A percentile compares a stretch with the other conserved stretches of the same genome.
phyloP scores from a whole-genome alignment of 2,888 invertebrate genomes.

The Andrena trimmerana region DNA sequence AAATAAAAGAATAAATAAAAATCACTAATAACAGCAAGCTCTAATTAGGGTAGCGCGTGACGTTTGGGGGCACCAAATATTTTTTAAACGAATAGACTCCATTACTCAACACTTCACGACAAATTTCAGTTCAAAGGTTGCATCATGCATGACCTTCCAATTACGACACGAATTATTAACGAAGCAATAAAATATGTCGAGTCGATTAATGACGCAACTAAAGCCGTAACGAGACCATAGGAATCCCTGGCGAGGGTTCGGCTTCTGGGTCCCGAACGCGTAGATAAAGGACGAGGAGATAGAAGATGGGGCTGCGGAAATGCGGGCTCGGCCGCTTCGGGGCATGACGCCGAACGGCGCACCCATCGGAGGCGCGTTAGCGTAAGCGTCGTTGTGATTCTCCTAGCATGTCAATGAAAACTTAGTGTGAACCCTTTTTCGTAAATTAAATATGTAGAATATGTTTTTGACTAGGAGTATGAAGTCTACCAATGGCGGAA shows the following conservation, averaged over 20 bases:
- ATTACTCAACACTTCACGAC: too few species aligned
- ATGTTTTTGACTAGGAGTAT: too few species aligned
- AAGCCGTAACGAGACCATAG: slow-evolving; percentile 43
- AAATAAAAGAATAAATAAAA: too few species aligned
- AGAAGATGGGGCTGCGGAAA: slow-evolving; percentile 81
- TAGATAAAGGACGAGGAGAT: slow-evolving; percentile 71
- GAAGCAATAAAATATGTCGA: slow-evolving; percentile 34
- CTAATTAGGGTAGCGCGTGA: too few species aligned
- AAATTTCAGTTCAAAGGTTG: background rate
- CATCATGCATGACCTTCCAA: slow-evolving; percentile 16
- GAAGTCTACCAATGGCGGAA: too few species aligned
- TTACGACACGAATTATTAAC: slow-evolving; percentile 41
- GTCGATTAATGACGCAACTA: slow-evolving; percentile 50
- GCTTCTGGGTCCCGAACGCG: slow-evolving; percentile 27
- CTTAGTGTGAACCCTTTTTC: too few species aligned
- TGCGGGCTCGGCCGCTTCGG: slow-evolving; percentile 82
- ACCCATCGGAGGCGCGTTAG: slow-evolving; percentile 75
- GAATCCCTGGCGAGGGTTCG: slow-evolving; percentile 43
- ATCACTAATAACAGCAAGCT: too few species aligned
- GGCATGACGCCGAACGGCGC: slow-evolving; percentile 84
- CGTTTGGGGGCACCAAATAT: too few species aligned
- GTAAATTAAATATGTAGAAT: too few species aligned
- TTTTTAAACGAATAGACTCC: too few species aligned
- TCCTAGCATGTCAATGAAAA: too few species aligned
- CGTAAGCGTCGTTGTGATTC: slow-evolving; percentile 32